Evolutionary conservation across 2,888 invertebrate species (phyloP).

Genomic region (Oxytorus armatus): DNA sequence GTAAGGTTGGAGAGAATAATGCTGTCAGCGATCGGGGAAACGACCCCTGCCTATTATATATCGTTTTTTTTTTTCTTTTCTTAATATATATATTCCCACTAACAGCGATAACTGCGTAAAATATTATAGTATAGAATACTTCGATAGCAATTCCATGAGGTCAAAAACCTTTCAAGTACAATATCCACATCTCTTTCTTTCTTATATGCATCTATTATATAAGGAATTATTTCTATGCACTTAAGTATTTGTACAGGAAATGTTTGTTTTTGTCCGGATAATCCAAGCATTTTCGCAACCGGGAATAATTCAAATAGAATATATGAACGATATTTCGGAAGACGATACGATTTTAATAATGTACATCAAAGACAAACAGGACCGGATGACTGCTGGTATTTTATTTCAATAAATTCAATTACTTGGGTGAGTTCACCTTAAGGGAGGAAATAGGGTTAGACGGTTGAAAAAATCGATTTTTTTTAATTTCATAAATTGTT

Average conservation of each 20-base stretch:
- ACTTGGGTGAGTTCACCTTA: no score
- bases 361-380: no score
- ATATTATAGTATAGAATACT: slow-evolving; percentile 8
- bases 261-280: slow-evolving; percentile 2
- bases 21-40: slow-evolving; percentile 65
- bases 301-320: background rate
- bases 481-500: no score
- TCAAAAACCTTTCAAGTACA: slow-evolving; percentile 49
- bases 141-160: slow-evolving; percentile 38
- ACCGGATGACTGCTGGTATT: no score
- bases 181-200: background rate
- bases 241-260: no score
- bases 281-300: background rate
- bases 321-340: background rate
- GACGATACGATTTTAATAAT: background rate
- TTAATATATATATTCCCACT: no score
- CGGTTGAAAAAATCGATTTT: no score
- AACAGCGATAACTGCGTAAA: slow-evolving; percentile 40
- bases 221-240: no score
- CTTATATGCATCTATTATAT: no score
- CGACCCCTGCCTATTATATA: slow-evolving; percentile 56
- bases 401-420: background rate
- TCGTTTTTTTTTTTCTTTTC: slow-evolving; percentile 18
- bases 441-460: no score
- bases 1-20: slow-evolving; percentile 37